A percentile compares a stretch with the other conserved stretches of the same genome.
These are phyloP conservation scores for Cygnus atratus DNA, from an alignment of 2,113 vertebrate species.

Conservation along the genomic window DNA sequence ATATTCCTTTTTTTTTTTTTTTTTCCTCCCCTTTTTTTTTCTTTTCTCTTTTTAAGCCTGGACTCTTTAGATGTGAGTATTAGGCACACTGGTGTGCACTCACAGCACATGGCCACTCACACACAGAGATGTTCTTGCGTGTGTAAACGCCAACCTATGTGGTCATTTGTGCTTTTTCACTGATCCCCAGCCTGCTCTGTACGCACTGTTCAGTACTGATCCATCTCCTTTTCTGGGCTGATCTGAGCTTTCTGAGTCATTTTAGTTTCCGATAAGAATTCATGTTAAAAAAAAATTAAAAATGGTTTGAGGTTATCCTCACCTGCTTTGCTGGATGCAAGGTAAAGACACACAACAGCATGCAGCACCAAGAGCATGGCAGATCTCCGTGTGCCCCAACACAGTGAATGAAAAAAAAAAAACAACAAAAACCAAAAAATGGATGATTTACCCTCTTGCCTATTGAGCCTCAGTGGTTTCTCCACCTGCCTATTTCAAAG, in stretches of 20 bases:
- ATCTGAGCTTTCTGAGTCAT: background rate
- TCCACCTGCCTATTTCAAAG: background rate
- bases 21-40: background rate
- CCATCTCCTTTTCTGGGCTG: background rate
- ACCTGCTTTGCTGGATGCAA: background rate
- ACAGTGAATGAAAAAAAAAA: background rate
- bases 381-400: background rate
- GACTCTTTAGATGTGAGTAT: background rate
- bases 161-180: background rate
- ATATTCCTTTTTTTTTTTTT: background rate
- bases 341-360: background rate
- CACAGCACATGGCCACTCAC: background rate
- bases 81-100: background rate
- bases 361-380: rapidly evolving
- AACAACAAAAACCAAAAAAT: background rate
- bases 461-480: rapidly evolving
- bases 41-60: background rate
- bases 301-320: background rate
- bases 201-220: background rate
- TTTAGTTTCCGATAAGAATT: background rate
- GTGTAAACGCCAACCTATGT: background rate
- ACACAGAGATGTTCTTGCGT: background rate
- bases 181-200: background rate
- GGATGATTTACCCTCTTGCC: background rate
- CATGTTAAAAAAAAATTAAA: background rate